Percentiles rank a stretch among this genome's conserved stretches.
Conservation (phyloP, 2,888 invertebrate species). For the Dicyrtoma fusca region DNA sequence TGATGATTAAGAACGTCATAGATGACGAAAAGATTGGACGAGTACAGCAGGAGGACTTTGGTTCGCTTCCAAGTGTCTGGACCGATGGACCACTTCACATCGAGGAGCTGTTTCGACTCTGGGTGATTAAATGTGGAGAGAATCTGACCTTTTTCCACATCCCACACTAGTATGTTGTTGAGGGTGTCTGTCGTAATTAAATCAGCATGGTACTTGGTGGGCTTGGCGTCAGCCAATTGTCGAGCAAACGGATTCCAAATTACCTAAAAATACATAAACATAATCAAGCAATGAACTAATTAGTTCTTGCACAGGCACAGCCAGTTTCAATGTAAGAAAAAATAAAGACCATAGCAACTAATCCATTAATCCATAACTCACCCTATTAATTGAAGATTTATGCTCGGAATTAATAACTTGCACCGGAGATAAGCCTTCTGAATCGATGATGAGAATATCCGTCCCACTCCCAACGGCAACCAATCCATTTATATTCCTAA, state of each 20-base stretch:
- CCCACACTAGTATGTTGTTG: slow-evolving; percentile 47
- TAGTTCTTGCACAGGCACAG: no score
- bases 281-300: neutral
- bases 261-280: slow-evolving; percentile 24
- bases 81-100: slow-evolving; percentile 47
- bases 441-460: slow-evolving; percentile 50
- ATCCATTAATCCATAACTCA: slow-evolving; percentile 12
- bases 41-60: slow-evolving; percentile 51
- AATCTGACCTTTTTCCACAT: slow-evolving; percentile 44
- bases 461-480: slow-evolving; percentile 48
- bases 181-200: slow-evolving; percentile 46
- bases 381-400: slow-evolving; percentile 47
- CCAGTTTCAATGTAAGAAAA: no score
- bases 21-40: slow-evolving; percentile 49
- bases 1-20: slow-evolving; percentile 46
- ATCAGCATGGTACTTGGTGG: slow-evolving; percentile 44
- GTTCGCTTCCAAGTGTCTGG: slow-evolving; percentile 50
- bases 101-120: slow-evolving; percentile 46
- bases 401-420: slow-evolving; percentile 49
- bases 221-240: slow-evolving; percentile 25
- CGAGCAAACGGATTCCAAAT: slow-evolving; percentile 39
- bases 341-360: no score
- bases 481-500: slow-evolving; percentile 40
- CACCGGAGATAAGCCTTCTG: slow-evolving; percentile 40
- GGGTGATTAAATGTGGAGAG: slow-evolving; percentile 48